Evolutionary conservation across 2,113 vertebrate species (phyloP).

Genomic region (Polypterus bichir): DNA sequence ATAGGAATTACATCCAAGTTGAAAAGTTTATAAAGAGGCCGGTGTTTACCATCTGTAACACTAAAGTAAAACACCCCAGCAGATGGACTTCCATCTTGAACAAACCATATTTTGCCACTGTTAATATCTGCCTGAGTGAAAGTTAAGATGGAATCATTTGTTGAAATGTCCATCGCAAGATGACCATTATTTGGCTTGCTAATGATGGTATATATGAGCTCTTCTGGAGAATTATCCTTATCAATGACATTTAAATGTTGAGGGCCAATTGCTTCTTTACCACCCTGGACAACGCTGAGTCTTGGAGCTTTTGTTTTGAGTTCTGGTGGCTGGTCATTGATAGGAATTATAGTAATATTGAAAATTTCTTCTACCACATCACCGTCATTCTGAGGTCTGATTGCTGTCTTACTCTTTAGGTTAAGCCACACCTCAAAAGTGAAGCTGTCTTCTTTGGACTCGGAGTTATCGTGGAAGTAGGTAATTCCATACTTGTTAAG

Average conservation of each 20-base stretch:
- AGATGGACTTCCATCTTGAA: slow-evolving; percentile 66
- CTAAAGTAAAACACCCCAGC: slow-evolving; percentile 83
- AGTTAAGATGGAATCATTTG: slow-evolving; percentile 41
- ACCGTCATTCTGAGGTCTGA: slow-evolving; percentile 37
- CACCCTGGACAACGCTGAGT: slow-evolving; percentile 64
- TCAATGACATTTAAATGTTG: slow-evolving; percentile 68
- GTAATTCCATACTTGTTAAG: slow-evolving; percentile 67
- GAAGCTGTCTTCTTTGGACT: slow-evolving; percentile 63
- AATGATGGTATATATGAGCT: slow-evolving; percentile 65
- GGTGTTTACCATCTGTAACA: slow-evolving; percentile 70
- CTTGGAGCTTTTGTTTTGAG: slow-evolving; percentile 67
- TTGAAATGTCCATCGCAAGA: slow-evolving; percentile 44
- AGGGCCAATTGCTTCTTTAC: slow-evolving; percentile 40
- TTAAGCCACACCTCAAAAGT: slow-evolving; percentile 68
- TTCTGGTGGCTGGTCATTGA: slow-evolving; percentile 71
- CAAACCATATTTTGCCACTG: slow-evolving; percentile 55
- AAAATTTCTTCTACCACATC: slow-evolving; percentile 65
- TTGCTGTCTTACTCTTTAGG: slow-evolving; percentile 51
- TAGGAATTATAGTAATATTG: slow-evolving; percentile 61
- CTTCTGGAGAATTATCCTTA: slow-evolving; percentile 60
- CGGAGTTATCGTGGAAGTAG: slow-evolving; percentile 74
- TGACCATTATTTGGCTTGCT: slow-evolving; percentile 69
- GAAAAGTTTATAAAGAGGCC: slow-evolving; percentile 76
- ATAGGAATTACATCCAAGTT: slow-evolving; percentile 65
- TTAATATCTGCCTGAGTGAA: slow-evolving; percentile 78